These are phyloP conservation scores for Parazoanthus swiftii DNA, from an alignment of 92 coral and sea anemone species.

Conservation along the genomic window DNA sequence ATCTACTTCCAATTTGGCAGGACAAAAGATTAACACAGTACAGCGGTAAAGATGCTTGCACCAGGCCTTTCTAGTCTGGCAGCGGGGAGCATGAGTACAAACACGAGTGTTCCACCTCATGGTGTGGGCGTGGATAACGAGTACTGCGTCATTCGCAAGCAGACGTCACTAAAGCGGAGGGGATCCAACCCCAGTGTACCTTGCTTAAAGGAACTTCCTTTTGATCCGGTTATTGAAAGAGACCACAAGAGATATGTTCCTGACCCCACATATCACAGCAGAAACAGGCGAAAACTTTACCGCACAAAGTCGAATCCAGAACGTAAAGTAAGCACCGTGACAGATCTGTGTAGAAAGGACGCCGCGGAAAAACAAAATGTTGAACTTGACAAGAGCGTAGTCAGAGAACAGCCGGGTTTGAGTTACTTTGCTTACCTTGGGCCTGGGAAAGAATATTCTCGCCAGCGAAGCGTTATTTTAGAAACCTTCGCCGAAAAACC, in stretches of 20 bases:
- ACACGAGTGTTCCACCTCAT: neutral
- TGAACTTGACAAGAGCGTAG: neutral
- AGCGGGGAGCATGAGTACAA: neutral
- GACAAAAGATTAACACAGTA: neutral
- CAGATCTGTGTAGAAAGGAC: neutral
- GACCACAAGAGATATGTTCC: slow-evolving; percentile 23
- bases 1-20: neutral
- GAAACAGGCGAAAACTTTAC: slow-evolving; percentile 24
- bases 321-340: neutral
- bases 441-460: slow-evolving; percentile 8
- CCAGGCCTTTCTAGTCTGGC: neutral
- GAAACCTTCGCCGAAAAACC: slow-evolving; percentile 58
- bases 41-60: neutral
- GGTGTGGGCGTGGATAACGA: neutral
- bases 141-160: neutral
- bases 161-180: neutral
- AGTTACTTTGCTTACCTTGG: slow-evolving; percentile 74
- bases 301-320: slow-evolving; percentile 62
- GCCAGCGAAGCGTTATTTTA: neutral
- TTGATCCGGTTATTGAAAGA: slow-evolving; percentile 2
- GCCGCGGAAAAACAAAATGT: neutral
- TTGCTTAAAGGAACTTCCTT: neutral
- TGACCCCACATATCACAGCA: slow-evolving; percentile 27
- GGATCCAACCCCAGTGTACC: neutral
- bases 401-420: slow-evolving; percentile 42